Evolutionary conservation across 2,888 invertebrate species (phyloP).

Genomic region (Mimumesa dahlbomi): DNA sequence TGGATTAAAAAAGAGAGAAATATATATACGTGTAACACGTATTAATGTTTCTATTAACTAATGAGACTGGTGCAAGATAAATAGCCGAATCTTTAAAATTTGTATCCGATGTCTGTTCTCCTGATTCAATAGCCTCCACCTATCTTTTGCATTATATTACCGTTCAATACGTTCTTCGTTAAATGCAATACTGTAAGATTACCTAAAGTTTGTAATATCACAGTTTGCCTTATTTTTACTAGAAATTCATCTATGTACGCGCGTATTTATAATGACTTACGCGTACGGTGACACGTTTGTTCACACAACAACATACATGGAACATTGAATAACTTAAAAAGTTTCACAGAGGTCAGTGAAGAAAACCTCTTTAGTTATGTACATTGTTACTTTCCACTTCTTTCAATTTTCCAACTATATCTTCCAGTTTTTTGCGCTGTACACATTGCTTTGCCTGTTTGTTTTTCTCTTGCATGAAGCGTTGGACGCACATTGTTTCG

Average conservation of each 20-base stretch:
- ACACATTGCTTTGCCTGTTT: constrained; percentile 36
- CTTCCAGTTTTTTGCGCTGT: constrained; percentile 61
- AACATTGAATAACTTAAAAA: constrained; percentile 2
- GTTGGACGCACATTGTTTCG: constrained; percentile 31
- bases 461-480: constrained; percentile 26
- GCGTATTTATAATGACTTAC: no score
- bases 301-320: constrained; percentile 12
- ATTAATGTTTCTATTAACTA: constrained; percentile 25
- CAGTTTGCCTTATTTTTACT: no score
- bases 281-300: background rate
- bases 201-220: no score
- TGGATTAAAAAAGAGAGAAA: constrained; percentile 4
- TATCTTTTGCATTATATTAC: constrained; percentile 13
- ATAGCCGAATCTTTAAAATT: constrained; percentile 30
- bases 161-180: background rate
- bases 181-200: background rate
- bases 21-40: constrained; percentile 10
- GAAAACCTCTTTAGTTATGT: constrained; percentile 29
- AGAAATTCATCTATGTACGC: no score
- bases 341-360: constrained; percentile 3
- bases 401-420: constrained; percentile 63
- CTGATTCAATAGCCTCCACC: constrained; percentile 15
- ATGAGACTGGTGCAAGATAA: constrained; percentile 44
- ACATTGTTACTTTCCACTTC: constrained; percentile 46
- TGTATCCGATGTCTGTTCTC: constrained; percentile 14